Conservation (phyloP, 2,888 invertebrate species). For the Latrodectus elegans region DNA sequence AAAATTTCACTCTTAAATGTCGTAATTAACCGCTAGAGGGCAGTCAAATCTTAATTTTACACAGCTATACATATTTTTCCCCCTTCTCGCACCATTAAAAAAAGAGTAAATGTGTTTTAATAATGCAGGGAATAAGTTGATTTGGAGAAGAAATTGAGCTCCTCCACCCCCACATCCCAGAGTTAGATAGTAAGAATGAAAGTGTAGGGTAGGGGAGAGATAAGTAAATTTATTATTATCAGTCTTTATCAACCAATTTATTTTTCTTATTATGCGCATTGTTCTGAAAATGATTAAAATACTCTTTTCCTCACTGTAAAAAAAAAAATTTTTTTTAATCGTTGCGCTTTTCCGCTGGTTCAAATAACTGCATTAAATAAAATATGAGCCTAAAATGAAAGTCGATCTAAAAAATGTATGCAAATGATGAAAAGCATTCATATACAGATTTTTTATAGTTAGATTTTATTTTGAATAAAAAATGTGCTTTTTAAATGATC, state of each 20-base stretch:
- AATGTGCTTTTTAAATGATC: too few species aligned
- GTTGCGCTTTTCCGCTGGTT: too few species aligned
- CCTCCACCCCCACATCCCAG: not conserved
- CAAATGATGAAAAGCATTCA: too few species aligned
- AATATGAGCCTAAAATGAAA: too few species aligned
- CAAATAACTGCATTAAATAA: too few species aligned
- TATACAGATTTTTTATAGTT: too few species aligned
- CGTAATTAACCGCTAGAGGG: constrained; percentile 66
- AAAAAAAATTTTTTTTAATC: too few species aligned
- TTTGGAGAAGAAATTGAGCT: constrained; percentile 40
- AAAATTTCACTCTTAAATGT: constrained; percentile 52
- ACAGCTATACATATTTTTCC: constrained; percentile 35
- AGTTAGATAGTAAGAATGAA: not conserved
- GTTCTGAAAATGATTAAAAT: not conserved
- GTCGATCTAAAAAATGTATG: too few species aligned
- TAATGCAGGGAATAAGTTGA: constrained; percentile 59
- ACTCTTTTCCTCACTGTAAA: not conserved
- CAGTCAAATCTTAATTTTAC: constrained; percentile 62
- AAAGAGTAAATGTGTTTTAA: constrained; percentile 51
- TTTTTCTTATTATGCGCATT: not conserved
- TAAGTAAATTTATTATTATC: not conserved
- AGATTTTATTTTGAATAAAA: too few species aligned
- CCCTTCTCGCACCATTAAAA: not conserved
- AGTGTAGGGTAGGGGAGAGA: not conserved
- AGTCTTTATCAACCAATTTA: not conserved